phyloP scores from a whole-genome alignment of 1,140 invertebrate species.

The Leptinotarsa undecemlineata region DNA sequence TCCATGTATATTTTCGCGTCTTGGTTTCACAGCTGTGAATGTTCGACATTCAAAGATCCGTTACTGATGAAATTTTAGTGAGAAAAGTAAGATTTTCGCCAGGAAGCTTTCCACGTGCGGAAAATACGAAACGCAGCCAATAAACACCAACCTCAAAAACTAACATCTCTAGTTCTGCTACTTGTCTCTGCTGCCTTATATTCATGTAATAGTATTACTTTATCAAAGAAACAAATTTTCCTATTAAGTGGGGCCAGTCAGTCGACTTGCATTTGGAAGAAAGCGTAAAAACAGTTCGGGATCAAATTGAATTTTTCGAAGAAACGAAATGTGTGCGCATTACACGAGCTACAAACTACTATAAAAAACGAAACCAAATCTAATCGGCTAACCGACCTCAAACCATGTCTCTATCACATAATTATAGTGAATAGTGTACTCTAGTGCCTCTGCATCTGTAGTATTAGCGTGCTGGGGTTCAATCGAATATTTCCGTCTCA shows the following conservation, averaged over 20 bases:
- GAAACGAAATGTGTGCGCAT: too few relatives aligned
- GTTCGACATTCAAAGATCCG: too few relatives aligned
- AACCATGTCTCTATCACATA: conserved; percentile 17
- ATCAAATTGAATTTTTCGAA: too few relatives aligned
- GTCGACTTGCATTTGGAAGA: not conserved
- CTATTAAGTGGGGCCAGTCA: not conserved
- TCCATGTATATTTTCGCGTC: too few relatives aligned
- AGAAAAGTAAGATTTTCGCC: too few relatives aligned
- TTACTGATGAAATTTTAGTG: too few relatives aligned
- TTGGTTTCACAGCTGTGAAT: too few relatives aligned
- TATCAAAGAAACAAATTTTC: not conserved
- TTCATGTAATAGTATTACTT: conserved; percentile 11
- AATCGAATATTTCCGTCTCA: conserved; percentile 21
- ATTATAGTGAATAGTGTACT: conserved; percentile 44
- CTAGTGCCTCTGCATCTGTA: conserved; percentile 53
- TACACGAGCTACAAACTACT: too few relatives aligned
- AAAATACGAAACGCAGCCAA: conserved; percentile 1
- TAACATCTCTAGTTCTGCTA: conserved; percentile 41
- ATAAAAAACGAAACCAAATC: not conserved
- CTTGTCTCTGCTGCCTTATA: conserved; percentile 53
- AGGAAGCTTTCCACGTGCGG: too few relatives aligned
- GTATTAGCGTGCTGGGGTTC: conserved; percentile 45
- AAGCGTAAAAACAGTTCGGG: not conserved
- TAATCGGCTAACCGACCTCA: not conserved
- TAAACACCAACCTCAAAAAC: conserved; percentile 6